Conservation (phyloP, 1,140 invertebrate species). For the Thaumetopoea pityocampa region DNA sequence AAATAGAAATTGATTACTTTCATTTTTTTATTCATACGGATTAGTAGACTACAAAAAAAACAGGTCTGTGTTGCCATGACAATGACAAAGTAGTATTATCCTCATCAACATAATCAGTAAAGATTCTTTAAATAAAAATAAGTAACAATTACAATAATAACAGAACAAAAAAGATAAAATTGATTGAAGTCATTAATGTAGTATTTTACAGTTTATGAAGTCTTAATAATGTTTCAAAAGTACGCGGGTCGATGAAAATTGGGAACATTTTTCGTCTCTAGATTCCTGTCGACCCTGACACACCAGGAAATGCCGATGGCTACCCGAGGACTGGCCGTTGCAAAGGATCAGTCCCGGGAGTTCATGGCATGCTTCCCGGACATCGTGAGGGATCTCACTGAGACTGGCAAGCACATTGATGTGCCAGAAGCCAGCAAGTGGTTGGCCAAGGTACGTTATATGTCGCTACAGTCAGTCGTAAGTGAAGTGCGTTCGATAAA, state of each 20-base stretch:
- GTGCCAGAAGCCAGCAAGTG: constrained; percentile 86
- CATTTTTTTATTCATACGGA: too few species aligned
- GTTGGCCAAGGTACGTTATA: constrained; percentile 83
- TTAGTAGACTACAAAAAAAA: too few species aligned
- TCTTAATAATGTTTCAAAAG: neutral
- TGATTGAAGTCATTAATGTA: too few species aligned
- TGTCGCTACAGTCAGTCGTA: constrained; percentile 50
- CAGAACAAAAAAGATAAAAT: too few species aligned
- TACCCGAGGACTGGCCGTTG: constrained; percentile 77
- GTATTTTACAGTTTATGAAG: neutral
- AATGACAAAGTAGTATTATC: too few species aligned
- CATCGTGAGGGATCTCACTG: constrained; percentile 87
- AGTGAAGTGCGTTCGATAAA: constrained; percentile 24
- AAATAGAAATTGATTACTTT: too few species aligned
- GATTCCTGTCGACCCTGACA: constrained; percentile 74
- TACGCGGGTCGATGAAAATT: constrained; percentile 10
- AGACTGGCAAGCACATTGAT: constrained; percentile 82
- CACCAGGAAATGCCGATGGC: constrained; percentile 77
- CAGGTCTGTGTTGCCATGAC: too few species aligned
- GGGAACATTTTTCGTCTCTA: constrained; percentile 43
- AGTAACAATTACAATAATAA: too few species aligned
- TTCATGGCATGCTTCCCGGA: constrained; percentile 92
- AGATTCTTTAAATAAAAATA: too few species aligned
- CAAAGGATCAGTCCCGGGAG: constrained; percentile 88
- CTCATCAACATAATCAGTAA: too few species aligned